Conservation (phyloP, 2,888 invertebrate genomes). For the Cyaniris semiargus region DNA sequence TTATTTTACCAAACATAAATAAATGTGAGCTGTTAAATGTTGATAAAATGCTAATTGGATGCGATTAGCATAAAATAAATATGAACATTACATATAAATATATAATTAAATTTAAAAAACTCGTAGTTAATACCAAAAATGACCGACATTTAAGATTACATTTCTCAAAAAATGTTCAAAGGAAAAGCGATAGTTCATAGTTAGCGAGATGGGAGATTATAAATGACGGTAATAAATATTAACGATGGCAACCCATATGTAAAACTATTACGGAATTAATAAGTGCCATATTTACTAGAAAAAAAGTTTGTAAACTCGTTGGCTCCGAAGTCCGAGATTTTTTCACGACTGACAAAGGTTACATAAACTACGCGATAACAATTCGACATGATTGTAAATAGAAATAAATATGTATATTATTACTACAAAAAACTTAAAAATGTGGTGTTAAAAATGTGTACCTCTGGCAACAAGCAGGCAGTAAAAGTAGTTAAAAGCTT, state of each 20-base stretch:
- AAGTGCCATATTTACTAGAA: neutral
- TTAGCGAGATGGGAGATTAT: conserved; percentile 12
- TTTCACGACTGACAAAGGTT: neutral
- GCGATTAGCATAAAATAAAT: conserved; percentile 29
- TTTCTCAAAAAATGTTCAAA: conserved; percentile 3
- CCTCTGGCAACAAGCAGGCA: neutral
- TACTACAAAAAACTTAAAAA: neutral
- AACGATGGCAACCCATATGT: neutral
- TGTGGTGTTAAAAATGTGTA: too few species aligned
- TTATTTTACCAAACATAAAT: conserved; percentile 24
- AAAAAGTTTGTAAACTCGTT: neutral
- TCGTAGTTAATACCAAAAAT: conserved; percentile 24
- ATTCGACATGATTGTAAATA: neutral
- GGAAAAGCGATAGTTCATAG: neutral
- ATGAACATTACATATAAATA: conserved; percentile 30
- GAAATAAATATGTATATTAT: too few species aligned
- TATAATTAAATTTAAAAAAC: conserved; percentile 26
- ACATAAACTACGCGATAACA: neutral
- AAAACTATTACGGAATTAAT: conserved; percentile 20
- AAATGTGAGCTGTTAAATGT: conserved; percentile 16
- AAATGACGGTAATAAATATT: conserved; percentile 13
- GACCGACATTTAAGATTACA: conserved; percentile 29
- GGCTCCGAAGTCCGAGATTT: neutral
- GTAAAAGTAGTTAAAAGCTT: neutral
- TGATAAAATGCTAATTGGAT: conserved; percentile 18